phyloP scores from a whole-genome alignment of 2,888 invertebrate genomes.

The Drosophila neonasuta region DNA sequence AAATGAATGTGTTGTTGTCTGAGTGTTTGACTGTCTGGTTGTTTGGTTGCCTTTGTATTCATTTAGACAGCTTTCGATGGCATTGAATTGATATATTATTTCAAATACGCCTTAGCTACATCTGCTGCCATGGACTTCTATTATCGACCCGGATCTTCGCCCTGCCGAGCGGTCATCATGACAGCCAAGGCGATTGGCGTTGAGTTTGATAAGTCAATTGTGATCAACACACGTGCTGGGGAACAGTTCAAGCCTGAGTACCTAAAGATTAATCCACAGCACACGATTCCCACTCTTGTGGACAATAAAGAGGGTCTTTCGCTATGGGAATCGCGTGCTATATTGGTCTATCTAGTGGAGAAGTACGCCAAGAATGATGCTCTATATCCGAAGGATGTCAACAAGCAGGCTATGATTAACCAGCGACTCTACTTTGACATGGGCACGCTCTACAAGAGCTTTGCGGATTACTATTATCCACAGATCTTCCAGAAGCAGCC shows the following conservation, averaged over 20 bases:
- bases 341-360: constrained; percentile 89
- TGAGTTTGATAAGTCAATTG: constrained; percentile 85
- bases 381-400: constrained; percentile 88
- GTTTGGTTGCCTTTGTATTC: constrained; percentile 20
- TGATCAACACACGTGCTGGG: constrained; percentile 84
- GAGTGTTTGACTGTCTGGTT: background rate
- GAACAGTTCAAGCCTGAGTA: constrained; percentile 88
- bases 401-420: constrained; percentile 89
- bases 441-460: constrained; percentile 87
- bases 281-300: constrained; percentile 90
- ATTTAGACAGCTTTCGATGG: constrained; percentile 35
- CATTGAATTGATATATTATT: constrained; percentile 14
- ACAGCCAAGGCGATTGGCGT: constrained; percentile 86
- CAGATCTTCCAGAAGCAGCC: constrained; percentile 85
- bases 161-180: constrained; percentile 86
- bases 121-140: constrained; percentile 84
- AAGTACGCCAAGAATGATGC: constrained; percentile 90
- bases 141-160: constrained; percentile 85
- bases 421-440: constrained; percentile 91
- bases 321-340: constrained; percentile 92
- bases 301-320: constrained; percentile 87
- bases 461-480: constrained; percentile 87
- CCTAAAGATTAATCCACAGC: constrained; percentile 90
- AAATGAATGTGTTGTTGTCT: constrained; percentile 22
- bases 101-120: constrained; percentile 1